Evolutionary conservation across 2,113 vertebrate genomes (phyloP).

Genomic region (Mus pahari): DNA sequence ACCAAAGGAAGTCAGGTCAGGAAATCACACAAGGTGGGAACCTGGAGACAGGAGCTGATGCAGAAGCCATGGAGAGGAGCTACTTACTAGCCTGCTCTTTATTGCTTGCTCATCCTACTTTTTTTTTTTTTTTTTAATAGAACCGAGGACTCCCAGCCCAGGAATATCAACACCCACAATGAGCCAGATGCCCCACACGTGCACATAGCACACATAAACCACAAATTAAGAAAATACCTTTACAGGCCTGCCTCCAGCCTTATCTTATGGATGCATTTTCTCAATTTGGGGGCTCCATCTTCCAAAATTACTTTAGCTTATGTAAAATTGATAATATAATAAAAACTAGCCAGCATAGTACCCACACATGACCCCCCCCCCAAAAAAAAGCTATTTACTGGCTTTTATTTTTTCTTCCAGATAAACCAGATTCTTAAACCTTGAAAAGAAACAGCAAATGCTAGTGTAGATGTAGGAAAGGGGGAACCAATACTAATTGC

Average conservation of each 20-base stretch:
- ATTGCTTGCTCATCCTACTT: not conserved
- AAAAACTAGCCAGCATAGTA: not conserved
- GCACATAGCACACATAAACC: not conserved
- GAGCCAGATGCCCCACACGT: no score
- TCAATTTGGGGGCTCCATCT: not conserved
- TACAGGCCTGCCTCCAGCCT: not conserved
- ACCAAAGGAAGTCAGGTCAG: not conserved
- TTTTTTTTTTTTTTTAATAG: not conserved
- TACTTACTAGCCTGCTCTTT: not conserved
- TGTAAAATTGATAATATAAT: not conserved
- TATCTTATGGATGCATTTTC: not conserved
- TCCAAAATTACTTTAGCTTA: not conserved
- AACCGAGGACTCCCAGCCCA: not conserved
- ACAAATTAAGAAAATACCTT: not conserved
- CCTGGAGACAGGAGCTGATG: not conserved
- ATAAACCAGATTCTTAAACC: no score
- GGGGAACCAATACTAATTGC: no score
- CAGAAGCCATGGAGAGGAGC: not conserved
- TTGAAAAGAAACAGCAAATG: no score
- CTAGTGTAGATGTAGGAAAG: no score
- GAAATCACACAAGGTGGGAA: not conserved
- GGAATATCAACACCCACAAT: not conserved
- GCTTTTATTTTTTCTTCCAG: no score
- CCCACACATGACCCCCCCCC: not conserved
- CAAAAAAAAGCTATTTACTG: not conserved